These are phyloP conservation scores for Malaclemys terrapin DNA, from an alignment of 2,113 vertebrate species.

Conservation along the genomic window DNA sequence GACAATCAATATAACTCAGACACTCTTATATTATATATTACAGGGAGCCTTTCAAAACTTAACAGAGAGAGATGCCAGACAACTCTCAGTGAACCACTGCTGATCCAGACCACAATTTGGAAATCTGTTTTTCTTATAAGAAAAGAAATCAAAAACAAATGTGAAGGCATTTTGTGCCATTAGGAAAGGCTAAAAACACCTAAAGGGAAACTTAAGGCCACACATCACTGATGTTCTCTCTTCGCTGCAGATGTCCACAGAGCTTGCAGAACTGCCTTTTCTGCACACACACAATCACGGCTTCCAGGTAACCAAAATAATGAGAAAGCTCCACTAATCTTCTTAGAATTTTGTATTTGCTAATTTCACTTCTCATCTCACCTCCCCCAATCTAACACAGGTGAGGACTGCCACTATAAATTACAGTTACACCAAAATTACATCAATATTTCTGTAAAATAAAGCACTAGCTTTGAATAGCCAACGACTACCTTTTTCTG, in stretches of 20 bases:
- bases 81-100: not conserved
- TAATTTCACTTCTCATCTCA: too few relatives aligned
- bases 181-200: not conserved
- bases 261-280: not conserved
- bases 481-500: not conserved
- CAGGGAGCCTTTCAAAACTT: not conserved
- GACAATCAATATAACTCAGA: not conserved
- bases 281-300: too few relatives aligned
- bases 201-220: not conserved
- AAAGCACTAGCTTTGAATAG: not conserved
- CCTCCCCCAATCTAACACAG: not conserved
- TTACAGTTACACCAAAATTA: not conserved
- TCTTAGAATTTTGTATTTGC: not conserved
- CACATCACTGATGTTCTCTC: not conserved
- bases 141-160: not conserved
- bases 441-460: too few relatives aligned
- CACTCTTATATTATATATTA: not conserved
- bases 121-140: not conserved
- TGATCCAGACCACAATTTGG: not conserved
- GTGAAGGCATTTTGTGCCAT: not conserved
- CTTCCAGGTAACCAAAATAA: fast-evolving
- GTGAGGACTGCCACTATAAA: not conserved
- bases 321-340: not conserved
- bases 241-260: not conserved
- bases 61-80: not conserved